A percentile compares a stretch with the other conserved stretches of the same genome.
phyloP scores from a whole-genome alignment of 2,797 vertebrate species.

The Chaenodraco wilsoni region DNA sequence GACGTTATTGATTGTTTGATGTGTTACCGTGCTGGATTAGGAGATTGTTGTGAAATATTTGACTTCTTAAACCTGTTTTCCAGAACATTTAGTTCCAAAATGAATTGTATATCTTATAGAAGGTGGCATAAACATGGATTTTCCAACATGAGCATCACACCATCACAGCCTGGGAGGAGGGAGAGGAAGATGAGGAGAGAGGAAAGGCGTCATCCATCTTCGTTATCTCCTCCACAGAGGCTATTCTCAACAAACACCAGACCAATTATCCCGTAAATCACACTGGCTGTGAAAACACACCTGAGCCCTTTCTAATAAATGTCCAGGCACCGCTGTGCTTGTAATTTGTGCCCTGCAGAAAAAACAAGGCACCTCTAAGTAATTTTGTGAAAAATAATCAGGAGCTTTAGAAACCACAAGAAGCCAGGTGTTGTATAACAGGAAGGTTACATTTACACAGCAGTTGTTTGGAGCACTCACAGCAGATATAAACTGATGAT shows the following conservation, averaged over 20 bases:
- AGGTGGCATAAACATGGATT: background rate
- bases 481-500: background rate
- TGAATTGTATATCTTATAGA: background rate
- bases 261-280: conserved; percentile 58
- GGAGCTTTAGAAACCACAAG: background rate
- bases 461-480: background rate
- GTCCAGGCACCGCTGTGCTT: background rate
- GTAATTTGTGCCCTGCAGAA: conserved; percentile 10
- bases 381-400: background rate
- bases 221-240: conserved; percentile 44
- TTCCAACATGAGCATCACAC: background rate
- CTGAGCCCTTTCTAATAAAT: conserved; percentile 46
- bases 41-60: background rate
- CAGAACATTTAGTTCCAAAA: background rate
- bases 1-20: background rate
- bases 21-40: background rate
- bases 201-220: conserved; percentile 36
- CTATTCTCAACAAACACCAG: conserved; percentile 24
- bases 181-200: background rate
- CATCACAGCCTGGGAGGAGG: background rate
- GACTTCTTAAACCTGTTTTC: too few species aligned
- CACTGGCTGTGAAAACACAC: conserved; percentile 30
- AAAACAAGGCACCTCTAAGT: conserved; percentile 11
- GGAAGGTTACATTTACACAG: background rate
- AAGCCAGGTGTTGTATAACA: background rate